phyloP scores from a whole-genome alignment of 2,888 invertebrate genomes.

The Acanthacorydalis orientalis region DNA sequence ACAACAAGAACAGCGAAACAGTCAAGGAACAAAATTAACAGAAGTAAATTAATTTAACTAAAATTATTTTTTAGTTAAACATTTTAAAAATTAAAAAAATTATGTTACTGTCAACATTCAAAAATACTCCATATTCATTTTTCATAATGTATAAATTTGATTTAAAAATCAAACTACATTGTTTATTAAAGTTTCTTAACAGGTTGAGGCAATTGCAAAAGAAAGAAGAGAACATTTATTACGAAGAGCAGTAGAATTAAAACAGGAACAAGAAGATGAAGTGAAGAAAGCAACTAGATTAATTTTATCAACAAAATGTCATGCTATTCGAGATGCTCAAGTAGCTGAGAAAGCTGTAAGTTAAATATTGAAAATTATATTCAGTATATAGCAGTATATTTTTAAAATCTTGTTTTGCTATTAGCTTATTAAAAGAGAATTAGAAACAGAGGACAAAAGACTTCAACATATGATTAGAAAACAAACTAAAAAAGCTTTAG shows the following conservation, averaged over 20 bases:
- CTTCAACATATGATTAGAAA: constrained; percentile 57
- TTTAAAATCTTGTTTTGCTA: neutral
- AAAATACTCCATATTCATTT: no score
- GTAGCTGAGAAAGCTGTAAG: constrained; percentile 40
- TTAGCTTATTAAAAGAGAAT: constrained; percentile 34
- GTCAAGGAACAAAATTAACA: constrained; percentile 10
- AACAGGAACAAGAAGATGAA: constrained; percentile 43
- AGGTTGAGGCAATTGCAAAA: constrained; percentile 32
- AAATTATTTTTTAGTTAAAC: neutral
- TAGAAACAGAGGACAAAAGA: constrained; percentile 36
- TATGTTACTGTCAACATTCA: neutral
- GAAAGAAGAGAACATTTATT: constrained; percentile 30
- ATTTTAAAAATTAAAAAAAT: neutral
- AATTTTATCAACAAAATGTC: constrained; percentile 69
- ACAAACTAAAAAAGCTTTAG: constrained; percentile 36
- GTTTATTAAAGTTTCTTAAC: constrained; percentile 3
- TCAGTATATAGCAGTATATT: neutral
- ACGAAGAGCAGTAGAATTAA: constrained; percentile 31
- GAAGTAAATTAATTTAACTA: neutral
- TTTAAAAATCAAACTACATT: no score
- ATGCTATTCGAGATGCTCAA: constrained; percentile 72
- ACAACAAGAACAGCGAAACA: constrained; percentile 21
- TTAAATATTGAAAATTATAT: constrained; percentile 7
- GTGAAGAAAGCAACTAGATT: constrained; percentile 58
- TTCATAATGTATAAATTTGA: no score